phyloP scores from a whole-genome alignment of 2,113 vertebrate species.

The Dicentrarchus labrax region DNA sequence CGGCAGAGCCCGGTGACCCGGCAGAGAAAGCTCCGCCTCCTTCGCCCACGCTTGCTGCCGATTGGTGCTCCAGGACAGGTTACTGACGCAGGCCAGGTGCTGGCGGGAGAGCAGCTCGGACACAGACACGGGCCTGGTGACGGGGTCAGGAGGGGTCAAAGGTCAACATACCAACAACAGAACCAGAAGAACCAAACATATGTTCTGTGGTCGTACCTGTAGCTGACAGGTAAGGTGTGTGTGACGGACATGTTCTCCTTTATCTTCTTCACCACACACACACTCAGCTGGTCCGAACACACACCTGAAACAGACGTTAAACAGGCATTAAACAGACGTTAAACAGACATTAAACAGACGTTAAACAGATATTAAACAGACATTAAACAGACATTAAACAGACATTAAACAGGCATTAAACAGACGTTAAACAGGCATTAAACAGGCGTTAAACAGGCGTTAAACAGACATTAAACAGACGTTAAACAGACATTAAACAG shows the following conservation, averaged over 20 bases:
- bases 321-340: too few relatives aligned
- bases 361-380: too few relatives aligned
- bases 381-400: too few relatives aligned
- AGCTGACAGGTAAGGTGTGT: constrained; percentile 72
- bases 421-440: too few relatives aligned
- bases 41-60: constrained; percentile 83
- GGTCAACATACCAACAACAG: neutral
- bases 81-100: constrained; percentile 85
- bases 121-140: constrained; percentile 82
- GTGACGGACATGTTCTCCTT: constrained; percentile 18
- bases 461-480: too few relatives aligned
- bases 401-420: too few relatives aligned
- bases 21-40: constrained; percentile 75
- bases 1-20: constrained; percentile 65
- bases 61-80: constrained; percentile 86
- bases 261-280: constrained; percentile 52
- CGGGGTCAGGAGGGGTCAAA: neutral
- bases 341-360: too few relatives aligned
- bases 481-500: too few relatives aligned
- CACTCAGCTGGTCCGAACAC: constrained; percentile 19
- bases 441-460: too few relatives aligned
- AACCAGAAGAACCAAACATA: neutral
- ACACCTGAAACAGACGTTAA: too few relatives aligned
- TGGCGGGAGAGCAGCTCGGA: constrained; percentile 85
- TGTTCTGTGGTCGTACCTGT: constrained; percentile 63